Base-by-base conservation (phyloP, 1,140 invertebrate genomes). In the Magallana angulata region DNA sequence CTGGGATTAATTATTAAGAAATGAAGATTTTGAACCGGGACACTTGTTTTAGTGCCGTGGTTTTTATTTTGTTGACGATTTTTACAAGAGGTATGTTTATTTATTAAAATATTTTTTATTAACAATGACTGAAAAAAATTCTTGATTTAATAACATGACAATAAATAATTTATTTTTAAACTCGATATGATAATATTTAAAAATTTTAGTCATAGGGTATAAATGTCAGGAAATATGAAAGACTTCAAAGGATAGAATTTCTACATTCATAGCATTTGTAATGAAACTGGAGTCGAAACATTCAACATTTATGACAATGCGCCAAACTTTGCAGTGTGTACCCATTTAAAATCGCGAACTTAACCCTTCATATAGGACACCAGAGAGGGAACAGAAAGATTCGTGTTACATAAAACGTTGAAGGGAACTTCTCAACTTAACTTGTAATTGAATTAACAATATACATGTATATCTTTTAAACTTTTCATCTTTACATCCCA, bases 21-120 rank as follows among this genome's bases (percentile, higher is more conserved):
- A 76, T 76, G 68, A 76, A 76, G 68, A 76, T 76, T 76, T 76
- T 76, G 68, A 76, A 76, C 24, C 11, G 68, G 68, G 68, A 76
- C 68, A 76, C 68, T 76, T 76, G 68, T 76, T 76, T 76, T 30
- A 76, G 68, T 76, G 68, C 14, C 24, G 68, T 76, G 68, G 24
- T 76, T 76, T 76, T 76, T 76, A 76, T 76, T 30, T 30, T 76
- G 68, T 76, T 30, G 68, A 76, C 68, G 36, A 76, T 76, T 76
- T 76, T 76, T 24, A 14, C 24, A 12, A 76, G 68, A 76, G 68
- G 68, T 76, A 76, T 7, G 68, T 76, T 18, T 76, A 24, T 30
- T 76, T 24, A 24, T 24, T 24, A 24, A 12, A 30, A 36, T 7
- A 30, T 24, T 24, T 76, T 24, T 9, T 4, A 5, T 48, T 2